Base-by-base conservation (phyloP, 1,140 invertebrate species). In the Cyclina sinensis region DNA sequence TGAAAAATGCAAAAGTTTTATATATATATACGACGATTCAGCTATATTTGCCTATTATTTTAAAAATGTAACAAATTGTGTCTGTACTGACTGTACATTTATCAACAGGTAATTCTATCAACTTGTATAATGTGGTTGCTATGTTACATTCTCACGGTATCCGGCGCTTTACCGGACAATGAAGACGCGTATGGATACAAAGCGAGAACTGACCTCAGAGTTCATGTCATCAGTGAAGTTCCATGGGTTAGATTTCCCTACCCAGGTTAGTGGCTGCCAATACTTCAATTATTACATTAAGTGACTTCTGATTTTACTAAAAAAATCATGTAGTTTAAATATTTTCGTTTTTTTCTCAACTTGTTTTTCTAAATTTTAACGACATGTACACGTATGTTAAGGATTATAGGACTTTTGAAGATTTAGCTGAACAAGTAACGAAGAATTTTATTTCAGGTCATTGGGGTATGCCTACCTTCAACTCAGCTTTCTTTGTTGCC, bases 161-260 rank as follows among this genome's bases (percentile, higher is more conserved):
- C 97, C 0, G 96, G 97, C 86, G 96, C 96, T 3, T 96, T 98
- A 14, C 96, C 97, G 0, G 91, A 94, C 16, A 90, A 92, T 27
- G 89, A 91, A 16, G 59, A 51, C 0, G n/a, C 12, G 1, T 91
- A 86, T 12, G 97, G 97, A 0, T 97, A 98, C 95, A 96, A 97
- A 7, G 98, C 97, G 0, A 95, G 98, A 85, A 98, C 98, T 0
- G 98, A 98, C 92, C 96, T 97, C 3, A 97, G 98, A 91, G 91
- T 97, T 0, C 96, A 97, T 80, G 97, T 98, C 82, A 95, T 98
- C 21, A 95, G 96, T 35, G 96, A 97, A 91, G 97, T 97, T 2
- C 96, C 97, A 0, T 98, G 98, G 98, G 97, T 98, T 93, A 96
- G 98, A 35, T 93, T 98, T 48, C 98, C 98, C 12, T 98, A 98